Evolutionary conservation across 2,888 invertebrate species (phyloP).

Genomic region (Fragum whitleyi): DNA sequence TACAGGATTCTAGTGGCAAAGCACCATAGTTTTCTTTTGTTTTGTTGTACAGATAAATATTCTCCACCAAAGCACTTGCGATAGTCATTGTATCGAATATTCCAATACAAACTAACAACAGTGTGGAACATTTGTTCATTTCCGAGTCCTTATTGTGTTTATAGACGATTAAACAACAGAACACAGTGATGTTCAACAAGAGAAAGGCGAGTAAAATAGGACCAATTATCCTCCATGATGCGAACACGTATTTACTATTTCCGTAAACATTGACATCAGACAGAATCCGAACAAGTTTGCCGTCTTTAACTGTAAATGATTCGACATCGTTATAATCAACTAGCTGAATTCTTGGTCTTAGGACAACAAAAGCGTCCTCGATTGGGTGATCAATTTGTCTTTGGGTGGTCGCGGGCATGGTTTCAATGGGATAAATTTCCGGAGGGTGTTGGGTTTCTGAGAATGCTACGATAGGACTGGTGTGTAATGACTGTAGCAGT

Average conservation of each 20-base stretch:
- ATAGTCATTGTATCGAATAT: neutral
- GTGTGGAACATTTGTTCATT: slow-evolving; percentile 10
- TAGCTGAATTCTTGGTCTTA: neutral
- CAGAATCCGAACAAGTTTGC: slow-evolving; percentile 4
- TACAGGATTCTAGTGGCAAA: neutral
- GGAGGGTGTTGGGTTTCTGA: too few relatives aligned
- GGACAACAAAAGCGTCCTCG: neutral
- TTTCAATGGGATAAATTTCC: neutral
- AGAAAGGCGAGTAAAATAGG: neutral
- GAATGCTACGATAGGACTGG: too few relatives aligned
- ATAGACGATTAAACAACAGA: neutral
- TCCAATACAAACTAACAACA: neutral
- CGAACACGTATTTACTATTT: neutral
- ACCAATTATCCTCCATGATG: neutral
- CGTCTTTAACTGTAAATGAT: neutral
- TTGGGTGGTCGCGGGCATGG: neutral
- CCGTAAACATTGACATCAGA: neutral
- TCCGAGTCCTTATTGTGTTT: neutral
- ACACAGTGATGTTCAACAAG: neutral
- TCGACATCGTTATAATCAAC: neutral
- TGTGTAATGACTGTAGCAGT: too few relatives aligned
- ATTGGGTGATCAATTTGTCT: neutral
- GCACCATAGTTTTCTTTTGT: neutral
- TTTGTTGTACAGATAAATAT: neutral
- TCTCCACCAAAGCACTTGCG: neutral